Evolutionary conservation across 92 coral and sea anemone species (phyloP).

Genomic region (Umimayanthus kanabou): DNA sequence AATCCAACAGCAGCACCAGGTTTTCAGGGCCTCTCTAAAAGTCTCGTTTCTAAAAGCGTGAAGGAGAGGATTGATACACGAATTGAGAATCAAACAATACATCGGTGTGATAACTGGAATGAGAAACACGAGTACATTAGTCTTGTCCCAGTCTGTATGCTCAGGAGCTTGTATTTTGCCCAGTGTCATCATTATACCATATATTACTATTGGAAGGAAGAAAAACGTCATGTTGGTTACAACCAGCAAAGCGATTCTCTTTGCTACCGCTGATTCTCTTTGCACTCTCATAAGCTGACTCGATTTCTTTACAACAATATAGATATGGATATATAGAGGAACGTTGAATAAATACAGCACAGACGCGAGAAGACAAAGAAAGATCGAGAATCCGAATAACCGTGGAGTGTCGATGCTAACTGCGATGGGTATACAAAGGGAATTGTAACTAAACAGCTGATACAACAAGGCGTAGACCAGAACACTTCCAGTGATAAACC

Average conservation of each 20-base stretch:
- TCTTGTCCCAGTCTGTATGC: not conserved
- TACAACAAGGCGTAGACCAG: not conserved
- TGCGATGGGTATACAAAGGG: slow-evolving; percentile 27
- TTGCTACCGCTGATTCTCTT: slow-evolving; percentile 25
- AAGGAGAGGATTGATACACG: slow-evolving; percentile 31
- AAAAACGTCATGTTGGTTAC: slow-evolving; percentile 36
- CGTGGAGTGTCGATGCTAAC: not conserved
- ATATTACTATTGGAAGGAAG: not conserved
- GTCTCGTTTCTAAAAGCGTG: slow-evolving; percentile 30
- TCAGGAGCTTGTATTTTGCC: not conserved
- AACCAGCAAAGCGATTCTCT: slow-evolving; percentile 17
- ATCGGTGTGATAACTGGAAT: slow-evolving; percentile 30
- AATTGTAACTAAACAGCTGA: slow-evolving; percentile 15
- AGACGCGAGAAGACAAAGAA: slow-evolving; percentile 4
- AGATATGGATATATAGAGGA: slow-evolving; percentile 21
- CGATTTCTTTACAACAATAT: slow-evolving; percentile 26
- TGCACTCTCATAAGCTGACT: slow-evolving; percentile 11
- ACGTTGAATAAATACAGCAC: slow-evolving; percentile 15
- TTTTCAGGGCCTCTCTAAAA: slow-evolving; percentile 25
- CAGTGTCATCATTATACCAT: slow-evolving; percentile 2
- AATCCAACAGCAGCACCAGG: not conserved
- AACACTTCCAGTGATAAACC: not conserved
- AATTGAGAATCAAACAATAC: slow-evolving; percentile 18
- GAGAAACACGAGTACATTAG: not conserved
- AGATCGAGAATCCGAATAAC: slow-evolving; percentile 19